Evolutionary conservation across 2,113 vertebrate species (phyloP).

Genomic region (Stercorarius parasiticus): DNA sequence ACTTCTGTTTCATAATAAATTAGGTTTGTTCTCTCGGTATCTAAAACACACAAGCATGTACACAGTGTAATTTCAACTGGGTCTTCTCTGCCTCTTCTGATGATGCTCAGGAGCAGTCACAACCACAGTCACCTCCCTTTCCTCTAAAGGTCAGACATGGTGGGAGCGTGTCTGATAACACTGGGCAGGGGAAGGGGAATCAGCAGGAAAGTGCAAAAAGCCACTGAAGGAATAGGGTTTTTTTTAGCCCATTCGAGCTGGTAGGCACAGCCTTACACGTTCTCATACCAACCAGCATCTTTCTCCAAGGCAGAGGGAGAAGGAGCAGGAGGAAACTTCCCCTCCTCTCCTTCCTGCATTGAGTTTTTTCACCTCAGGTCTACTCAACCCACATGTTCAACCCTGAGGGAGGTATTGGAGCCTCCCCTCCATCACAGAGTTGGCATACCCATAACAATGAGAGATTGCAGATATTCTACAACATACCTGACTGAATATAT

Average conservation of each 20-base stretch:
- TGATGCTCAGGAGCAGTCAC: background rate
- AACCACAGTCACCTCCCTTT: background rate
- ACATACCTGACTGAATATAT: background rate
- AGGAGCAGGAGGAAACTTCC: background rate
- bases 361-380: background rate
- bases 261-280: background rate
- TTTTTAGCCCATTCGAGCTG: background rate
- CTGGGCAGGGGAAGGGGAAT: background rate
- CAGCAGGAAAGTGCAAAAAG: background rate
- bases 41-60: background rate
- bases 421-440: background rate
- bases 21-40: background rate
- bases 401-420: background rate
- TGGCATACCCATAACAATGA: rapidly evolving
- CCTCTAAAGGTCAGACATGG: background rate
- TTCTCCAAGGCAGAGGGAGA: background rate
- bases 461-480: rapidly evolving
- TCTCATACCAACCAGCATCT: background rate
- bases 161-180: background rate
- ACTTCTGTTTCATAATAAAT: slow-evolving; percentile 67
- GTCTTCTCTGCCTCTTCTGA: background rate
- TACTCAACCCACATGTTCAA: background rate
- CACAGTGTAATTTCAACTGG: background rate
- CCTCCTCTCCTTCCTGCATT: background rate
- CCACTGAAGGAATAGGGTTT: rapidly evolving